Conservation (phyloP, 1,140 invertebrate species). For the Ganaspis sp. region DNA sequence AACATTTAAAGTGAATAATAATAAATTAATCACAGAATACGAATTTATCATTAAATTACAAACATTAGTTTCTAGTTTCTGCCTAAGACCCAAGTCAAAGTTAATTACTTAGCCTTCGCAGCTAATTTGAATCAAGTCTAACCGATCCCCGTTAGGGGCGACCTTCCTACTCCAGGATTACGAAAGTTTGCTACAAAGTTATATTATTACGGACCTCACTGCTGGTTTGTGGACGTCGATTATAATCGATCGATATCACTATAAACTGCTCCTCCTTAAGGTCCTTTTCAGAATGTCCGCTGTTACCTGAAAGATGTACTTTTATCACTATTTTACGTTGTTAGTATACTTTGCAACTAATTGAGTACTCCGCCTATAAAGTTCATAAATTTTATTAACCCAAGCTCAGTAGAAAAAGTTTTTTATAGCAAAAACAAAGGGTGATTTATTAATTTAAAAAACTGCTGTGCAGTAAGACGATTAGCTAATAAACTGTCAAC, state of each 20-base stretch:
- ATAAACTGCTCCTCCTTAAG: conserved; percentile 34
- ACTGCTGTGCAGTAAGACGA: too few relatives aligned
- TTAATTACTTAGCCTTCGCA: conserved; percentile 66
- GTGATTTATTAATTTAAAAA: too few relatives aligned
- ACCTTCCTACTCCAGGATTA: conserved; percentile 55
- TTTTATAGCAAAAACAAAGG: too few relatives aligned
- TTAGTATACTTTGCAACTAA: background rate
- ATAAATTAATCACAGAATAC: background rate
- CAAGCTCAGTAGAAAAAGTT: too few relatives aligned
- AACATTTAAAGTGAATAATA: too few relatives aligned
- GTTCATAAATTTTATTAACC: too few relatives aligned
- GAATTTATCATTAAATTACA: background rate
- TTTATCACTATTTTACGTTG: conserved; percentile 6
- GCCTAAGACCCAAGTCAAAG: conserved; percentile 56
- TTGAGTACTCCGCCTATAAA: background rate
- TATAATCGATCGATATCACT: conserved; percentile 57
- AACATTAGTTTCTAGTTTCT: conserved; percentile 9
- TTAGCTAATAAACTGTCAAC: too few relatives aligned
- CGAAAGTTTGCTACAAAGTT: conserved; percentile 66
- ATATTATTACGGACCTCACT: conserved; percentile 42
- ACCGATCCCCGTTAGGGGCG: conserved; percentile 62
- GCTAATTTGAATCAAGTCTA: conserved; percentile 74
- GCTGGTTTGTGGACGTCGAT: conserved; percentile 47
- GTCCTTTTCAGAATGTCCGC: background rate
- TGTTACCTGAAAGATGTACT: background rate